These are phyloP conservation scores for Oryzias woworae DNA, from an alignment of 2,113 vertebrate species.

Conservation along the genomic window DNA sequence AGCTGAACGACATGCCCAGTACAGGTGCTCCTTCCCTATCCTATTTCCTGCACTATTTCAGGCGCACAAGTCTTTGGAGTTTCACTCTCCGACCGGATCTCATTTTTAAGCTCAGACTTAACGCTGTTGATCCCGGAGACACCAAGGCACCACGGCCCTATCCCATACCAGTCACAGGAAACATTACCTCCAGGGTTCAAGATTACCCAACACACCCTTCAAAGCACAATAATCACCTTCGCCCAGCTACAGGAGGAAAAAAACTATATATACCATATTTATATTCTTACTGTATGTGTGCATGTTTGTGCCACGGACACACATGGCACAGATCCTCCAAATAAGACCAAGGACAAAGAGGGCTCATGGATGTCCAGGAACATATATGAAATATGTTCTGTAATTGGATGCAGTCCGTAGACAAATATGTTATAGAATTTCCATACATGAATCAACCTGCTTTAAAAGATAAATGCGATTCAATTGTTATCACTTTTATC, in stretches of 20 bases:
- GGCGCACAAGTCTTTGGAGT: conserved; percentile 61
- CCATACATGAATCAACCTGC: background rate
- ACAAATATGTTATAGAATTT: background rate
- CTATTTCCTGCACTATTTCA: conserved; percentile 57
- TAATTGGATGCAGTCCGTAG: conserved; percentile 5
- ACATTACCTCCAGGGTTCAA: conserved; percentile 45
- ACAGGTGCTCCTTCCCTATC: conserved; percentile 23
- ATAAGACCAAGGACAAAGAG: conserved; percentile 68
- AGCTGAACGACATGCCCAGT: conserved; percentile 33
- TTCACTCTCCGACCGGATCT: conserved; percentile 64
- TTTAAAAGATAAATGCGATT: background rate
- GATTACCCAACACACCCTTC: conserved; percentile 58
- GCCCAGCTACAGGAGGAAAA: conserved; percentile 14
- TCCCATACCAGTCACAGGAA: conserved; percentile 55
- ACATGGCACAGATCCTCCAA: conserved; percentile 65
- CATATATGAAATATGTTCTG: conserved; percentile 37
- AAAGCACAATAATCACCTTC: conserved; percentile 14
- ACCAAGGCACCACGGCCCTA: conserved; percentile 71
- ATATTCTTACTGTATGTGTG: no score
- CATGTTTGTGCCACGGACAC: conserved; percentile 41
- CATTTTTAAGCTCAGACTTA: conserved; percentile 72
- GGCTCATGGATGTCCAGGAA: conserved; percentile 48
- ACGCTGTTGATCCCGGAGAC: conserved; percentile 76
- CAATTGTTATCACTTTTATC: background rate
- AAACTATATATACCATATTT: conserved; percentile 24